Evolutionary conservation across 2,888 invertebrate species (phyloP).

Genomic region (Willowsia nigromaculata): DNA sequence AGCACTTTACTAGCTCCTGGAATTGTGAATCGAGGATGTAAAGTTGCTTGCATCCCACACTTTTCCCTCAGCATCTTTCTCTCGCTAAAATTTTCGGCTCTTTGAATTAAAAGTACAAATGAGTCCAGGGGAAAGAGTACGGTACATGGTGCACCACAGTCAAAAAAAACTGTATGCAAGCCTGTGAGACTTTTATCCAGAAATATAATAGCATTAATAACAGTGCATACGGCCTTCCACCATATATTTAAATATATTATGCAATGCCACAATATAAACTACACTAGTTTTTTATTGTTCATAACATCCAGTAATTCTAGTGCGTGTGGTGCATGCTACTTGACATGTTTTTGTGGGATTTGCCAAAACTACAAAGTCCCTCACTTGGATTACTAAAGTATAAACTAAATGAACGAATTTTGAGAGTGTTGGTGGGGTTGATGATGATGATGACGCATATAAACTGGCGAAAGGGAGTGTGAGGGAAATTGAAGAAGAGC

Average conservation of each 20-base stretch:
- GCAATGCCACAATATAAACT: neutral
- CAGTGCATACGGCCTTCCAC: neutral
- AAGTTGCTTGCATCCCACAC: neutral
- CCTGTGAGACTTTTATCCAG: constrained; percentile 1
- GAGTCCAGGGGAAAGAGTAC: neutral
- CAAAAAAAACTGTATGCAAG: neutral
- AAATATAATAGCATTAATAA: constrained; percentile 36
- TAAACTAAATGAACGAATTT: neutral
- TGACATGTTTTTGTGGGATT: constrained; percentile 65
- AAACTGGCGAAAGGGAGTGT: constrained; percentile 27
- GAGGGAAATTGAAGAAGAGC: constrained; percentile 32
- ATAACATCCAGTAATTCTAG: neutral
- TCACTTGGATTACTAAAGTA: constrained; percentile 2
- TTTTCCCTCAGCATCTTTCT: constrained; percentile 13
- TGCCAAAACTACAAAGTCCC: constrained; percentile 43
- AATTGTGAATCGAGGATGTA: neutral
- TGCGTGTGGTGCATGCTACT: constrained; percentile 41
- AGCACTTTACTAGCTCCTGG: constrained; percentile 21
- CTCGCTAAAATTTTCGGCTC: neutral
- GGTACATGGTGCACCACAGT: neutral
- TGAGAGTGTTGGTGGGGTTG: constrained; percentile 14
- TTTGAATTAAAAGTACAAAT: constrained; percentile 20
- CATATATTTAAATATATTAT: neutral
- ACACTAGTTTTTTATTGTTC: constrained; percentile 24
- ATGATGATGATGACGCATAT: neutral